Evolutionary conservation across 2,888 invertebrate genomes (phyloP).

Genomic region (Eristalis intricaria): DNA sequence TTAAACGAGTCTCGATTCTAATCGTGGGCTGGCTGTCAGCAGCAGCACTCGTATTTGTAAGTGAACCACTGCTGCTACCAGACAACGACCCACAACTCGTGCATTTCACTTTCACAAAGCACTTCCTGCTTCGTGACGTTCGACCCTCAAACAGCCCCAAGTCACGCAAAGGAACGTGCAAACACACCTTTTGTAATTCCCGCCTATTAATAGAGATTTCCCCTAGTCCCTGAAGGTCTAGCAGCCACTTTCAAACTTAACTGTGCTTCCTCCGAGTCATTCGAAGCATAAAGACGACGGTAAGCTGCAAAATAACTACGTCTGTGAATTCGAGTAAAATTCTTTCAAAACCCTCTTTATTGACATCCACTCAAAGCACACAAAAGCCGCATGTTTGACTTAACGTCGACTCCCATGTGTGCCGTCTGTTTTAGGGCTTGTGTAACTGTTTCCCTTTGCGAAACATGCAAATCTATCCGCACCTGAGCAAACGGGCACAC

Average conservation of each 20-base stretch:
- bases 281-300: background rate
- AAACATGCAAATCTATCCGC: background rate
- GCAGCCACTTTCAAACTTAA: background rate
- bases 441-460: background rate
- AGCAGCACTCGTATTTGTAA: no score
- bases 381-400: background rate
- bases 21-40: no score
- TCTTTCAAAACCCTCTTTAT: background rate
- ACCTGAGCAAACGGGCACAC: background rate
- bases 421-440: background rate
- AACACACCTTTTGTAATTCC: background rate
- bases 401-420: background rate
- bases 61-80: no score
- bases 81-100: no score
- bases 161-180: background rate
- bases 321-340: background rate
- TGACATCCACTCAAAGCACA: background rate
- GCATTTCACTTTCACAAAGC: no score
- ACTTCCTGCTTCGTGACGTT: no score
- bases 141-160: background rate
- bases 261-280: background rate
- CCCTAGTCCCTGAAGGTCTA: background rate
- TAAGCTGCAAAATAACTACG: background rate
- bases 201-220: background rate
- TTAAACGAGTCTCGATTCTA: no score